phyloP scores from a whole-genome alignment of 2,888 invertebrate species.

The Patella ulyssiponensis region DNA sequence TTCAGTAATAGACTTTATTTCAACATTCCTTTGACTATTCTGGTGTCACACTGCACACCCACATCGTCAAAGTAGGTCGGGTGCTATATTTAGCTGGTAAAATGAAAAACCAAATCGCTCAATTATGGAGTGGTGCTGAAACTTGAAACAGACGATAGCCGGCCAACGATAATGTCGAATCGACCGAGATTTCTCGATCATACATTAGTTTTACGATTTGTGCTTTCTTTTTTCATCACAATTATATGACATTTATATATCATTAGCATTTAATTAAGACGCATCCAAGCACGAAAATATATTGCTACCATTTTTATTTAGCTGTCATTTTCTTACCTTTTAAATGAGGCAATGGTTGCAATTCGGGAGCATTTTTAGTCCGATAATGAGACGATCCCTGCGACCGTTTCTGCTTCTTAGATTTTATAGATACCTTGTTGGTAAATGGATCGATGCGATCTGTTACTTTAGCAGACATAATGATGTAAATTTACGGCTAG shows the following conservation, averaged over 20 bases:
- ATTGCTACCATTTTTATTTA: too few relatives aligned
- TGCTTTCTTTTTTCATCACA: too few relatives aligned
- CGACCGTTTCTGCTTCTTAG: conserved; percentile 98
- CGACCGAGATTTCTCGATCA: background rate
- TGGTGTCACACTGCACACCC: too few relatives aligned
- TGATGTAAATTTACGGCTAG: conserved; percentile 85
- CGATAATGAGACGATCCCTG: conserved; percentile 99
- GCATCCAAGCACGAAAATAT: too few relatives aligned
- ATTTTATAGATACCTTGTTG: conserved; percentile 94
- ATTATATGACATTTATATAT: too few relatives aligned
- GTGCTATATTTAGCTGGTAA: too few relatives aligned
- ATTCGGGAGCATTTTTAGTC: conserved; percentile 97
- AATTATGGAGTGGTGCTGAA: background rate
- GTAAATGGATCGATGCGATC: conserved; percentile 98
- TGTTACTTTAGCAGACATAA: conserved; percentile 79
- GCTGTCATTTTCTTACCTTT: conserved; percentile 82
- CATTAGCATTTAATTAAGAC: too few relatives aligned
- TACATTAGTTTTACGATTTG: too few relatives aligned
- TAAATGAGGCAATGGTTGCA: conserved; percentile 94
- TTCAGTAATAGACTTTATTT: too few relatives aligned
- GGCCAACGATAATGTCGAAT: conserved; percentile 10
- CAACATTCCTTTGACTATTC: too few relatives aligned
- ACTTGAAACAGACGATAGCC: conserved; percentile 25
- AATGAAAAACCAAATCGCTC: too few relatives aligned
- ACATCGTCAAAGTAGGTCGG: too few relatives aligned